These are phyloP conservation scores for Phanerotoma sp. DNA, from an alignment of 2,888 invertebrate genomes.

Conservation along the genomic window DNA sequence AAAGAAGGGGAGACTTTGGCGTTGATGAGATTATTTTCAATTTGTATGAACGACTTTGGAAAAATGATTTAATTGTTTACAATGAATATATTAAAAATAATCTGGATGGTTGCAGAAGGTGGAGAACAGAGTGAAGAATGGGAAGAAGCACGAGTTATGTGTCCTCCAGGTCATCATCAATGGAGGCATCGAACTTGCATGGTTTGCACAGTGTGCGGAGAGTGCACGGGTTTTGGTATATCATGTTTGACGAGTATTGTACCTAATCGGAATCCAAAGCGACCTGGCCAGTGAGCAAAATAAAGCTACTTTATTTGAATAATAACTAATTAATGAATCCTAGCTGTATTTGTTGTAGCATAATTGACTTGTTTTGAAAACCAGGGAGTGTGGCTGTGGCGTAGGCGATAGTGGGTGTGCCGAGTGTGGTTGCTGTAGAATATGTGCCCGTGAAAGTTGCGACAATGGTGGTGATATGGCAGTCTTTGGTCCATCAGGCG, in stretches of 20 bases:
- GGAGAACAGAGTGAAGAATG: constrained; percentile 60
- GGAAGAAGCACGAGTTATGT: constrained; percentile 63
- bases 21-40: too few relatives aligned
- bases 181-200: constrained; percentile 83
- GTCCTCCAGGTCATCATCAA: constrained; percentile 71
- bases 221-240: constrained; percentile 91
- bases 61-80: constrained; percentile 1
- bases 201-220: constrained; percentile 87
- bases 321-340: neutral
- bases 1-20: too few relatives aligned
- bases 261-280: constrained; percentile 72
- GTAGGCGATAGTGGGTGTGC: constrained; percentile 93
- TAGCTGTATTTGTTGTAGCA: neutral
- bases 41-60: too few relatives aligned
- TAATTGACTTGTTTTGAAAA: too few relatives aligned
- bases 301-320: neutral
- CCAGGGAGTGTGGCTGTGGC: constrained; percentile 91
- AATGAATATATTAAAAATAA: constrained; percentile 1
- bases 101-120: constrained; percentile 34
- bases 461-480: constrained; percentile 57
- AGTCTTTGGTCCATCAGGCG: constrained; percentile 55
- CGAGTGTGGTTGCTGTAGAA: constrained; percentile 88
- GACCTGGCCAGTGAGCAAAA: constrained; percentile 71
- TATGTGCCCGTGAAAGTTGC: constrained; percentile 75
- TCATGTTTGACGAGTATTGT: constrained; percentile 77